Conservation (phyloP, 2,888 invertebrate genomes). For the Patella ulyssiponensis region DNA sequence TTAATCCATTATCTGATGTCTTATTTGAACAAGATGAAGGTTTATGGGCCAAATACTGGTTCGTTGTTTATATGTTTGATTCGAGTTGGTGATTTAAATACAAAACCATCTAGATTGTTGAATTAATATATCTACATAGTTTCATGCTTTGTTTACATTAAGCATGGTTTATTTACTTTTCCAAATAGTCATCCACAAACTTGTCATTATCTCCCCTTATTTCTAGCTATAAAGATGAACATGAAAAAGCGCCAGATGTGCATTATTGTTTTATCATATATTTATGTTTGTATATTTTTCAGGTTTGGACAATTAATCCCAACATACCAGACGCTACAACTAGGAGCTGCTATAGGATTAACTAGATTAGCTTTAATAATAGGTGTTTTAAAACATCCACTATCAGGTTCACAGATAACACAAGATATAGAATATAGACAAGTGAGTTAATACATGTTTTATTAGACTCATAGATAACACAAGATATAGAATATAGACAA, state of each 20-base stretch:
- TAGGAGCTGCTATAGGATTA: slow-evolving; percentile 68
- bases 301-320: slow-evolving; percentile 66
- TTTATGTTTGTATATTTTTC: not conserved
- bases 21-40: slow-evolving; percentile 62
- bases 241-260: too few species aligned
- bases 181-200: too few species aligned
- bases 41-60: slow-evolving; percentile 68
- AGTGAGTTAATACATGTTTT: slow-evolving; percentile 65
- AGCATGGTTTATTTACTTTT: not conserved
- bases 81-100: too few species aligned
- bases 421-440: slow-evolving; percentile 61
- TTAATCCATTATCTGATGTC: slow-evolving; percentile 68
- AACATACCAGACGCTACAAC: slow-evolving; percentile 65
- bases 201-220: too few species aligned
- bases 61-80: slow-evolving; percentile 21
- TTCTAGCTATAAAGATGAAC: too few species aligned
- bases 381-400: slow-evolving; percentile 61
- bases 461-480: slow-evolving; percentile 46
- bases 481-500: slow-evolving; percentile 62
- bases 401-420: slow-evolving; percentile 49
- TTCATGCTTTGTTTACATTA: not conserved
- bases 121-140: not conserved
- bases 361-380: slow-evolving; percentile 65
- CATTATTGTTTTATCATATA: too few species aligned
- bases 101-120: too few species aligned